Evolutionary conservation across 2,113 vertebrate genomes (phyloP).

Genomic region (Monarcha castaneiventris): DNA sequence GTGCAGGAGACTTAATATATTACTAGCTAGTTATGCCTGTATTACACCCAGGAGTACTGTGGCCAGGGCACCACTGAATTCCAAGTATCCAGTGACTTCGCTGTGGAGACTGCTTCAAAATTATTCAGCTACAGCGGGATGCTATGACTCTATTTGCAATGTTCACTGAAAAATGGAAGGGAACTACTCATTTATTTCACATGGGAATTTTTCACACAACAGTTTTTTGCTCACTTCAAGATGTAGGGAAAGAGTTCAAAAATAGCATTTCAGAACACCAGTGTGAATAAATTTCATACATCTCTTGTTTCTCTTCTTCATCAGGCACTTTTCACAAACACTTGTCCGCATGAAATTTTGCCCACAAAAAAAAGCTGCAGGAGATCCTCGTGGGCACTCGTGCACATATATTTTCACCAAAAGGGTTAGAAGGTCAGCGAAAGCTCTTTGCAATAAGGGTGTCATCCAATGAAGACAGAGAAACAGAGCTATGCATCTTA

Average conservation of each 20-base stretch:
- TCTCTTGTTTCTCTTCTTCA: neutral
- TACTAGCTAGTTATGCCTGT: neutral
- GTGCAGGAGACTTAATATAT: constrained; percentile 4
- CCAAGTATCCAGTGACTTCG: neutral
- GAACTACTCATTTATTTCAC: neutral
- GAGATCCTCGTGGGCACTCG: neutral
- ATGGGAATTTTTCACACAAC: neutral
- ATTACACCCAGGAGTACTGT: constrained; percentile 6
- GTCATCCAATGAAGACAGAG: constrained; percentile 46
- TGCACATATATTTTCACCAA: constrained; percentile 39
- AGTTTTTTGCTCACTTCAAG: neutral
- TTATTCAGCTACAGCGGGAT: neutral
- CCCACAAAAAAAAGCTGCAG: neutral
- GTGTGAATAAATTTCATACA: neutral
- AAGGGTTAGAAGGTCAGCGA: constrained; percentile 5
- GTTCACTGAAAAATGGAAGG: neutral
- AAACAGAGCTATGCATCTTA: constrained; percentile 47
- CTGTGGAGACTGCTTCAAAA: neutral
- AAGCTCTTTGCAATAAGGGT: constrained; percentile 24
- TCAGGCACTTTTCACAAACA: neutral
- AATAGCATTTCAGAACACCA: neutral
- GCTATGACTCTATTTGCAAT: neutral
- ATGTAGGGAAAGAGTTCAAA: neutral
- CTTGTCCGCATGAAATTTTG: neutral
- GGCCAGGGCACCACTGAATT: neutral